These are phyloP conservation scores for Lepidurus arcticus DNA, from an alignment of 1,140 invertebrate species.

Conservation along the genomic window DNA sequence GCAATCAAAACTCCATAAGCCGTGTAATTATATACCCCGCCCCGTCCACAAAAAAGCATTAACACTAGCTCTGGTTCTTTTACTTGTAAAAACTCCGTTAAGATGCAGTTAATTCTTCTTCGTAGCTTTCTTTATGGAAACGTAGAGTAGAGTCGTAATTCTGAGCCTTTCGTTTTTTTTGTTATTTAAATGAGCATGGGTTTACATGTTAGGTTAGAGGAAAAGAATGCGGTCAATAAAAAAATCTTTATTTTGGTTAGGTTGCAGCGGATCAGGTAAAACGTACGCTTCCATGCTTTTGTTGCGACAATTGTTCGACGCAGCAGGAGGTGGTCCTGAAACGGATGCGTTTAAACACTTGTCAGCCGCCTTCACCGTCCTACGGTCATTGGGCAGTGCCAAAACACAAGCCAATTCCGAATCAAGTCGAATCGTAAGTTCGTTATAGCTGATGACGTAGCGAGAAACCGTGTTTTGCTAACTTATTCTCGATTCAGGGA, in stretches of 20 bases:
- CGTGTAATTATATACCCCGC: not conserved
- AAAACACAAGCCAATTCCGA: conserved; percentile 84
- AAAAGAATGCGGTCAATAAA: not conserved
- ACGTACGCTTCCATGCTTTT: conserved; percentile 88
- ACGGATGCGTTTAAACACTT: conserved; percentile 95
- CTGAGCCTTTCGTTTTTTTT: no score
- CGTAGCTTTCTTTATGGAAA: no score
- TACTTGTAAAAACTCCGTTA: no score
- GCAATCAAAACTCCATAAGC: not conserved
- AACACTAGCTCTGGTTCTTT: no score
- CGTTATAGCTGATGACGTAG: not conserved
- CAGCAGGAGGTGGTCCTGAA: conserved; percentile 85
- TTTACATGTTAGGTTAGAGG: no score
- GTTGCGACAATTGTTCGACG: conserved; percentile 81
- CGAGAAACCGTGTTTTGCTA: conserved; percentile 27
- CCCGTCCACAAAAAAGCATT: no score
- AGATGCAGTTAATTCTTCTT: no score
- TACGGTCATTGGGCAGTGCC: conserved; percentile 82
- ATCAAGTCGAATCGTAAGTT: conserved; percentile 83
- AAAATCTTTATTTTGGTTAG: conserved; percentile 45
- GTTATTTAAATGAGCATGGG: no score
- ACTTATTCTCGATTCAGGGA: conserved; percentile 55
- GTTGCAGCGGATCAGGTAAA: conserved; percentile 89
- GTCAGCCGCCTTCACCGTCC: conserved; percentile 86
- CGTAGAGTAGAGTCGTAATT: no score